Base-by-base conservation (phyloP, 2,113 vertebrate genomes). In the Spheniscus mendiculus region DNA sequence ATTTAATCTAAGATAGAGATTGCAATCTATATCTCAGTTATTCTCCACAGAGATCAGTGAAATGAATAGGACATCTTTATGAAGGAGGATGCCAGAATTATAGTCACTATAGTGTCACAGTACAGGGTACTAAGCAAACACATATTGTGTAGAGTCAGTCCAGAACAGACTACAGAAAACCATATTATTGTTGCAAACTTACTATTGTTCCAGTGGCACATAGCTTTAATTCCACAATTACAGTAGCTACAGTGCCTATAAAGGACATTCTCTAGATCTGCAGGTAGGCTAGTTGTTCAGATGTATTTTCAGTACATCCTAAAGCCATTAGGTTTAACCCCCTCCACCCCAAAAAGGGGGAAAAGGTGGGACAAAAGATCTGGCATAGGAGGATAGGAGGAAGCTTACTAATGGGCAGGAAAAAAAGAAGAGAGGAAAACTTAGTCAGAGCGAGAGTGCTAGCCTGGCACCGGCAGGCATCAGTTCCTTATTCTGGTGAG, bases 311-410 rank as follows among this genome's bases (percentile, higher is more conserved):
- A 61, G 52, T 23, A 55, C 34, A 20, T 49, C 27, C 82, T 76
- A 42, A 79, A 49, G 21, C 32, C 0, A 0, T 9, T 26, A 52
- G 69, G 3, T 44, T 69, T 83, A 89, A 44, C 4, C 3, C 36
- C 17, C 34, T 55, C 21, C 9, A 80, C 11, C 3, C 12, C 29
- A 74, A 27, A 32, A 89, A 27, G 15, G 15, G 30, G 5, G 8
- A 7, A 73, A 92, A 86, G 18, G 8, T 65, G 15, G 23, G 14
- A 65, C 16, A 76, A 44, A 56, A 18, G 4, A 38, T 92, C 27
- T 93, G 21, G 32, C 62, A 73, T 36, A 66, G 22, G 3, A 62
- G 15, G 26, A 45, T 7, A 81, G 19, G 23, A 80, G n/a, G 22
- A 73, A 78, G 42, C 4, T 90, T 77, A 62, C 15, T 18, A 34